Evolutionary conservation across 2,113 vertebrate genomes (phyloP).

Genomic region (Trogon melanurus): DNA sequence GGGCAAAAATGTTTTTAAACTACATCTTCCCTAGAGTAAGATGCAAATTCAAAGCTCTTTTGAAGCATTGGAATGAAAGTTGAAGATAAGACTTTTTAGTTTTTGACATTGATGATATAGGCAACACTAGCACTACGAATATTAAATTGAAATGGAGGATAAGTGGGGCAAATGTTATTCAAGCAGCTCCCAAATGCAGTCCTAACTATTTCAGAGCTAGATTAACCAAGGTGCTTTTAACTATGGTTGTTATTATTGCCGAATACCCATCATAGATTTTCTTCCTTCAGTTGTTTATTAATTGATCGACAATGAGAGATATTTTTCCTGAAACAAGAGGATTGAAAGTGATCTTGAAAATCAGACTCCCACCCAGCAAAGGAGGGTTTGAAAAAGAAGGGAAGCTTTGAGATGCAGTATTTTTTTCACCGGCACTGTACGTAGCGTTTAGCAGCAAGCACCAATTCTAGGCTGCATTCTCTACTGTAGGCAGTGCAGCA

Average conservation of each 20-base stretch:
- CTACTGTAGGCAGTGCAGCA: background rate
- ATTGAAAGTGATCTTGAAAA: background rate
- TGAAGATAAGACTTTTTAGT: constrained; percentile 81
- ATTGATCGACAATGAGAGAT: background rate
- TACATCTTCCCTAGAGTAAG: constrained; percentile 85
- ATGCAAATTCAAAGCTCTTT: constrained; percentile 87
- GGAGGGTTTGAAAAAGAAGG: background rate
- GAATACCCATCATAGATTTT: background rate
- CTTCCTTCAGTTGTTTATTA: background rate
- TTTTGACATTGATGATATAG: constrained; percentile 82
- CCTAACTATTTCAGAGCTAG: background rate
- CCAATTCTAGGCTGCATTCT: background rate
- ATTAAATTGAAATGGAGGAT: constrained; percentile 70
- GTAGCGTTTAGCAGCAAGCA: background rate
- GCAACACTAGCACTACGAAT: constrained; percentile 66
- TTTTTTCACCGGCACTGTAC: background rate
- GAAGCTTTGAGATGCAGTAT: background rate
- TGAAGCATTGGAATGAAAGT: constrained; percentile 84
- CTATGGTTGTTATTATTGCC: background rate
- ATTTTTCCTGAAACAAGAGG: background rate
- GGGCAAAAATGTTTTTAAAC: constrained; percentile 83
- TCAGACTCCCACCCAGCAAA: background rate
- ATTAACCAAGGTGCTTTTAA: background rate
- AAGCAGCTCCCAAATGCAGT: constrained; percentile 1
- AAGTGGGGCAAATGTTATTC: constrained; percentile 58